Percentiles rank a stretch among this genome's conserved stretches.
These are phyloP conservation scores for Pterophyllum scalare DNA, from an alignment of 2,113 vertebrate species.

Conservation along the genomic window DNA sequence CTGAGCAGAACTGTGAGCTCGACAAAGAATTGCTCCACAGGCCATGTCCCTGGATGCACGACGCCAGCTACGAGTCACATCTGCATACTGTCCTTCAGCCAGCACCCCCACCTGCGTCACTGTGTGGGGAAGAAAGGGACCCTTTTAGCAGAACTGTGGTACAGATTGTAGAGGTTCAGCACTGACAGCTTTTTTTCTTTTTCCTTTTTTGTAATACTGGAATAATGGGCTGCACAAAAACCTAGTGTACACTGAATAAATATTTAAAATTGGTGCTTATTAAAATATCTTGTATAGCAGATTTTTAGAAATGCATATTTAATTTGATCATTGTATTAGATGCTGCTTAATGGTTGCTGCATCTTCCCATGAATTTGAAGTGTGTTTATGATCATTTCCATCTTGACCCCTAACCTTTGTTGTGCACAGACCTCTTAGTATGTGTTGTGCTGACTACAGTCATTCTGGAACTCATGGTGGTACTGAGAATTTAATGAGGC, in stretches of 20 bases:
- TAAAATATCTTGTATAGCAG: not conserved
- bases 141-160: conserved; percentile 56
- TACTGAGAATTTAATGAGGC: conserved; percentile 77
- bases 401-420: not conserved
- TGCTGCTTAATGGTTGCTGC: not conserved
- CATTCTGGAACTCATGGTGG: conserved; percentile 53
- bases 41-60: conserved; percentile 53
- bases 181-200: conserved; percentile 34
- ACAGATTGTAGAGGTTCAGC: conserved; percentile 68
- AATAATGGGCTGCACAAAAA: not conserved
- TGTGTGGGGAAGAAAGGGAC: conserved; percentile 54
- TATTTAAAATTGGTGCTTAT: conserved; percentile 37
- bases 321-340: not conserved
- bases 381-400: conserved; percentile 1
- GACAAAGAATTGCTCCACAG: conserved; percentile 76
- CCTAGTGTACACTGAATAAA: conserved; percentile 37
- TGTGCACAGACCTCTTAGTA: not conserved
- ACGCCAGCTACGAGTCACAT: conserved; percentile 69
- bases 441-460: conserved; percentile 44
- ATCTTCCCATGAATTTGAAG: conserved; percentile 19
- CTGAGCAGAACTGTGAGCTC: conserved; percentile 14
- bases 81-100: conserved; percentile 73
- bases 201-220: not conserved
- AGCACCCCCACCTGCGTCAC: not conserved
- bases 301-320: conserved; percentile 17